Evolutionary conservation across 2,888 invertebrate species (phyloP).

Genomic region (Dorcus hopei): DNA sequence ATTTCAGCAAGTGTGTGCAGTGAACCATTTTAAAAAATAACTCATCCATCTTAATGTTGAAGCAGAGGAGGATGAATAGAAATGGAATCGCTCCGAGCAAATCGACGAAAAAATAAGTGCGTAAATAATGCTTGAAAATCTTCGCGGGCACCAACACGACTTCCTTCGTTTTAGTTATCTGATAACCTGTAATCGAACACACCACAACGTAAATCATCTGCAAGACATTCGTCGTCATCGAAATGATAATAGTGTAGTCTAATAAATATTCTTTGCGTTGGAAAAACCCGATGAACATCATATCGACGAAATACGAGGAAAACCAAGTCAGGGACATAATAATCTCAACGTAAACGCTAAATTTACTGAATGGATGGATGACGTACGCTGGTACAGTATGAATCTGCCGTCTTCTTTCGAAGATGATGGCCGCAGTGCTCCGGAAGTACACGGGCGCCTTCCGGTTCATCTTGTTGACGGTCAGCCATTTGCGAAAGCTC

Average conservation of each 20-base stretch:
- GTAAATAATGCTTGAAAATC: constrained; percentile 21
- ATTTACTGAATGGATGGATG: constrained; percentile 43
- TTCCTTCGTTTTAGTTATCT: constrained; percentile 24
- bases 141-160: constrained; percentile 20
- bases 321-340: constrained; percentile 23
- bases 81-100: constrained; percentile 17
- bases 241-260: not conserved
- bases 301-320: constrained; percentile 19
- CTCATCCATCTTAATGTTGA: constrained; percentile 5
- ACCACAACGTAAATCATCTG: constrained; percentile 20
- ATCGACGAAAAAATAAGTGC: constrained; percentile 26
- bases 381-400: constrained; percentile 39
- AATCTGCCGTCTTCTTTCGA: constrained; percentile 42
- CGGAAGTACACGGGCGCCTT: constrained; percentile 36
- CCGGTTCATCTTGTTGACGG: constrained; percentile 37
- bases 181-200: constrained; percentile 42
- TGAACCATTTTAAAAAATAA: constrained; percentile 9
- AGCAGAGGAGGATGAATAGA: not conserved
- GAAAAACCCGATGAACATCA: constrained; percentile 13
- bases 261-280: not conserved
- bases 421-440: constrained; percentile 41
- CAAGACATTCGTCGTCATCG: constrained; percentile 32
- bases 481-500: constrained; percentile 37
- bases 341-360: constrained; percentile 16
- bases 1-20: constrained; percentile 5